Evolutionary conservation across 37 sponge, comb jelly and placozoan species (phyloP), one percentile per base, ranked within the genome.

Genomic region (Haliclona indistincta): DNA sequence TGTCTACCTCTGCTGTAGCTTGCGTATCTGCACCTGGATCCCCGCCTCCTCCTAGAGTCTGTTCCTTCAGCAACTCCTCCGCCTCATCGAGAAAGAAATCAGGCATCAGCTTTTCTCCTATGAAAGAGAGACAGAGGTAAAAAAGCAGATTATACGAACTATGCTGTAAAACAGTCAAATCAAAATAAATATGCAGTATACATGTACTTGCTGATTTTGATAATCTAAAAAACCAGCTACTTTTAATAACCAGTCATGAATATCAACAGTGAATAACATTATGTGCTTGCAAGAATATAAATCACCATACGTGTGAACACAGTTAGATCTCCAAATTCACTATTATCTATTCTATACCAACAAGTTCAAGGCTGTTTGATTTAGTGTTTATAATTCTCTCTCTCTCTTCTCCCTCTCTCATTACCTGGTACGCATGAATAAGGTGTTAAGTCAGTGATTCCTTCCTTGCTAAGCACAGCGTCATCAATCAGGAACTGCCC

Each of bases 401-500:
- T 20, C 17, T n/a, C 13, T n/a, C n/a, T n/a, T n/a, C n/a, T n/a
- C n/a, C 10, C 52, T 29, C 20, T 49, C 32, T n/a, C 32, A 19
- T 56, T 41, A 92, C 98, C 99, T 71, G 99, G 99, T 41, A 58
- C 75, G 65, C 64, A 38, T 51, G 91, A 68, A 74, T 98, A 98
- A 51, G 90, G 88, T 53, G 93, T 94, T 68, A 98, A 54, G 56
- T 98, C 85, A 6, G 81, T 90, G 10, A 95, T 71, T 25, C 96
- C 99, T 43, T 79, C 76, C 37, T 90, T 66, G 47, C 35, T 74
- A 51, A 98, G 47, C 8, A 97, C 89, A 22, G 84, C 89, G 15
- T 98, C 99, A 83, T 98, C 99, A 47, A 98, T 84, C n/a, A 88
- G 80, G 78, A 95, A 98, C 56, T 98, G 76, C 4, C 96, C 99